These are phyloP conservation scores for Limnothrissa miodon DNA, from an alignment of 2,113 vertebrate species.

Conservation along the genomic window DNA sequence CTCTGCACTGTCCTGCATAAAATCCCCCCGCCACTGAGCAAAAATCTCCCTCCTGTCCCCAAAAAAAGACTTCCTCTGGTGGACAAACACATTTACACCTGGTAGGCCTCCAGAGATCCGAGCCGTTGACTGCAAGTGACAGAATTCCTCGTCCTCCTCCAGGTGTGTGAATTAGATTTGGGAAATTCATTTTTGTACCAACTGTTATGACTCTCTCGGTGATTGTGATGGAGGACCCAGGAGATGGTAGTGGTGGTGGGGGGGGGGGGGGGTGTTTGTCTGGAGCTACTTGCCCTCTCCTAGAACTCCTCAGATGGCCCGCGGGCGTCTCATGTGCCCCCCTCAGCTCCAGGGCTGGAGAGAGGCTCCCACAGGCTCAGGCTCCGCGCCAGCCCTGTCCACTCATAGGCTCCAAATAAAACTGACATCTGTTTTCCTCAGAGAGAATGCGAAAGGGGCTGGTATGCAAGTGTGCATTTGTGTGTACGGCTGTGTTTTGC, in stretches of 20 bases:
- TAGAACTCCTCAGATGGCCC: background rate
- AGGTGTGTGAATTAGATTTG: background rate
- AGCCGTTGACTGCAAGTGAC: background rate
- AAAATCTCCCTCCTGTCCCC: background rate
- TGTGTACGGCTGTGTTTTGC: background rate
- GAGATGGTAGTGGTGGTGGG: too few relatives aligned
- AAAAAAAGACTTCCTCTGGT: background rate
- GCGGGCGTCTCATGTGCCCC: background rate
- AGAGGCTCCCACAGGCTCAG: slow-evolving; percentile 60
- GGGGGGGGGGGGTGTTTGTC: too few relatives aligned
- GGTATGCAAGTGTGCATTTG: slow-evolving; percentile 10
- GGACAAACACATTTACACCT: background rate
- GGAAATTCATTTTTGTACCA: background rate
- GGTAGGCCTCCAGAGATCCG: background rate
- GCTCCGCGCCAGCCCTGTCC: slow-evolving; percentile 52
- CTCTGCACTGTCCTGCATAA: background rate
- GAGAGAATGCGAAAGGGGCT: slow-evolving; percentile 35
- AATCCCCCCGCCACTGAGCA: background rate
- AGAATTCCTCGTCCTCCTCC: background rate
- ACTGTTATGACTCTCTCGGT: background rate
- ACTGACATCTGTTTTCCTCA: slow-evolving; percentile 62
- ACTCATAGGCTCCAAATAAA: slow-evolving; percentile 55
- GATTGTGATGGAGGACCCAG: background rate
- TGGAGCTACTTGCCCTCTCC: background rate
- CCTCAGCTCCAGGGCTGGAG: slow-evolving; percentile 38